Evolutionary conservation across 2,888 invertebrate species (phyloP).

Genomic region (Phorcus lineatus): DNA sequence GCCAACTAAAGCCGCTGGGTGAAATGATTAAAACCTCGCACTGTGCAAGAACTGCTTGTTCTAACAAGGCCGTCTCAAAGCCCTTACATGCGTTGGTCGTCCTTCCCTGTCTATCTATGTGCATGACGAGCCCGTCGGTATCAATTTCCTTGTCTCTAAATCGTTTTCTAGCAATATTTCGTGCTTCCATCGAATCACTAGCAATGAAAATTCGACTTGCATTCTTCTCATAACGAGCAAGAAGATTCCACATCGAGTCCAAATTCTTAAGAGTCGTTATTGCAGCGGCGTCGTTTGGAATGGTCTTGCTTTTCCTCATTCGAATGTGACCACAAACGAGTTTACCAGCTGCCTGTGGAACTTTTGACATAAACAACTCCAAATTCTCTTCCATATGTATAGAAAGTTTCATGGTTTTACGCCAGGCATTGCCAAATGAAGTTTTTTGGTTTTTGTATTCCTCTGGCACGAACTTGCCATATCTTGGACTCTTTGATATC

Average conservation of each 20-base stretch:
- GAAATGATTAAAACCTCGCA: not conserved
- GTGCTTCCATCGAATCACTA: not conserved
- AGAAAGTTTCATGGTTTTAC: conserved; percentile 30
- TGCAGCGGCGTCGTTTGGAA: conserved; percentile 31
- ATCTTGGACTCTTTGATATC: conserved; percentile 24
- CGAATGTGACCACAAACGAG: conserved; percentile 45
- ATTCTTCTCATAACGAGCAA: not conserved
- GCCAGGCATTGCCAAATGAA: conserved; percentile 33
- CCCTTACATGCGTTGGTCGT: not conserved
- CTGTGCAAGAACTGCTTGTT: not conserved
- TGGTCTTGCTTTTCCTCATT: conserved; percentile 40
- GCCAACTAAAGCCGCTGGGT: not conserved
- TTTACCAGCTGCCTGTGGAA: not conserved
- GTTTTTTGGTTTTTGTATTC: not conserved
- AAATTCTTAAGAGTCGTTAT: conserved; percentile 20
- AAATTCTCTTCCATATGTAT: not conserved
- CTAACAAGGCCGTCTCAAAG: not conserved
- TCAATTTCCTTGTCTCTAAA: not conserved
- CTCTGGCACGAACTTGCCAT: conserved; percentile 25
- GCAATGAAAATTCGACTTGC: not conserved
- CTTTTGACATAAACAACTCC: not conserved
- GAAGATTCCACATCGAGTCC: not conserved
- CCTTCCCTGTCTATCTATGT: not conserved
- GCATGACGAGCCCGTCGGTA: not conserved
- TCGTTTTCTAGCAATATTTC: not conserved